Evolutionary conservation across 35 echinoderm and acorn worm genomes (phyloP), one percentile per base, ranked within the genome.

Genomic region (Chiridota heheva): DNA sequence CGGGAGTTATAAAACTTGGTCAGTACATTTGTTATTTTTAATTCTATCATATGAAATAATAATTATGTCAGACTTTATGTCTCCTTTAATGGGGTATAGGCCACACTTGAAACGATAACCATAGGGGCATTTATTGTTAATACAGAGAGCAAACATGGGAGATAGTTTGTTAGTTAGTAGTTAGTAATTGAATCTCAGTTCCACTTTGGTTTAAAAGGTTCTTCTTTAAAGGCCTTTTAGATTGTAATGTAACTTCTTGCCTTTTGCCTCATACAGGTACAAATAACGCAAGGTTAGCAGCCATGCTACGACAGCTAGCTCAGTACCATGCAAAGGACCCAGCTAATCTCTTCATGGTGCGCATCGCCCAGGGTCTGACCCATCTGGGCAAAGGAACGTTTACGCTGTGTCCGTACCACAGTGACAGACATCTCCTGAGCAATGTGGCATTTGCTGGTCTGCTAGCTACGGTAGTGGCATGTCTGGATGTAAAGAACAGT

Each of bases 401-500:
- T 12, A 98, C 95, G 17, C 73, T 98, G 26, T 84, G 79, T 28
- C 95, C 95, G 0, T 98, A 98, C 82, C 95, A 98, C 73, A 98
- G 95, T 60, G 95, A 98, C 56, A 63, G 89, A 15, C 89, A 98
- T 41, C 89, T 98, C 24, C 76, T 98, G 17, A 98, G 90, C 43
- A 88, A 91, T 51, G 95, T 98, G 5, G 84, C 95, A 25, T 69
- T 86, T 15, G 95, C 89, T 1, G 95, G 95, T 1, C 73, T 98
- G 2, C 85, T 98, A 44, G 72, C 85, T 25, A 91, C 89, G 5
- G 70, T 86, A 10, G 73, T 91, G 13, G 79, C 89, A 42, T 91
- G 86, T 67, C 48, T 98, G 40, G 95, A 98, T 91, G 95, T 98
- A 33, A 98, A 98, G 58, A 98, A 91, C 39, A 98, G 95, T 98